phyloP scores from a whole-genome alignment of 2,113 vertebrate genomes.

The Scomber colias region DNA sequence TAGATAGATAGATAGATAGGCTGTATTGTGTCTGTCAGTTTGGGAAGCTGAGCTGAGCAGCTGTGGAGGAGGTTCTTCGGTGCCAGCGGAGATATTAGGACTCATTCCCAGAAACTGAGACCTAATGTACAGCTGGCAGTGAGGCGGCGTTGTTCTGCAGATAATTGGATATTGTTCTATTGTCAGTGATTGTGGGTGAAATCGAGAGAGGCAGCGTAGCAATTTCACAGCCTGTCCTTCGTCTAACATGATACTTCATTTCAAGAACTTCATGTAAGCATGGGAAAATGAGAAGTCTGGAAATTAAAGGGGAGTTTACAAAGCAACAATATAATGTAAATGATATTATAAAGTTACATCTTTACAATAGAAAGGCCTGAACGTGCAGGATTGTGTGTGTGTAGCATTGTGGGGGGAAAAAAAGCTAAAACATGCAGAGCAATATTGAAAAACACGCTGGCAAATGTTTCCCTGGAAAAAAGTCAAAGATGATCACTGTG shows the following conservation, averaged over 20 bases:
- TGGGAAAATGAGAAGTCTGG: slow-evolving; percentile 11
- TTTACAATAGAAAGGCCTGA: no score
- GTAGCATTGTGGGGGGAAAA: no score
- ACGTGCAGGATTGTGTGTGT: no score
- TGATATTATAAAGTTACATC: no score
- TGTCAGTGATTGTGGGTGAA: slow-evolving; percentile 58
- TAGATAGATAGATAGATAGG: neutral
- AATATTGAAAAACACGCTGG: neutral
- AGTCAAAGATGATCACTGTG: neutral
- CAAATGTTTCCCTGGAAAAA: no score
- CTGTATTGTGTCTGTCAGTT: neutral
- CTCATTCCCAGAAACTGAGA: slow-evolving; percentile 65
- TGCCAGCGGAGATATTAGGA: slow-evolving; percentile 53
- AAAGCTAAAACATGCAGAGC: no score
- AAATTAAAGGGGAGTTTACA: slow-evolving; percentile 18
- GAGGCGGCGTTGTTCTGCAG: slow-evolving; percentile 31
- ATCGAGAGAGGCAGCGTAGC: slow-evolving; percentile 28
- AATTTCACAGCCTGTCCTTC: slow-evolving; percentile 52
- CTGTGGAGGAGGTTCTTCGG: slow-evolving; percentile 47
- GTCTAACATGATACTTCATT: slow-evolving; percentile 25
- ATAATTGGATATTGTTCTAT: slow-evolving; percentile 74
- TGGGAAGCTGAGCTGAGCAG: slow-evolving; percentile 54
- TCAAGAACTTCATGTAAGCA: slow-evolving; percentile 16
- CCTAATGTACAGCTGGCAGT: slow-evolving; percentile 65
- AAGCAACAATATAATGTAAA: neutral